Percentiles rank a stretch among this genome's conserved stretches.
Conservation (phyloP, 2,888 invertebrate genomes). For the Eumerus sabulonum region DNA sequence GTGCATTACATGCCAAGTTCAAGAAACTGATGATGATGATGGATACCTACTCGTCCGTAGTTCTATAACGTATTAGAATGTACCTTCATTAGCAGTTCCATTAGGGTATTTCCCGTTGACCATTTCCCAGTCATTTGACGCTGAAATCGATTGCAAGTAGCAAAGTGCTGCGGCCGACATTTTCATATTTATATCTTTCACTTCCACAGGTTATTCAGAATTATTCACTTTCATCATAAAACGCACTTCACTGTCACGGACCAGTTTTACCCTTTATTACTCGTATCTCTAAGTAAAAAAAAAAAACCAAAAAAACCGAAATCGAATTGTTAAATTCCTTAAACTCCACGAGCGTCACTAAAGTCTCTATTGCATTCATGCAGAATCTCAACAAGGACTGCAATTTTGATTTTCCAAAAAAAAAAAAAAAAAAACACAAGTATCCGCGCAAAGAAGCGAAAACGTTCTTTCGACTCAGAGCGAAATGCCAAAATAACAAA, state of each 20-base stretch:
- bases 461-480: constrained; percentile 32
- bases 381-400: constrained; percentile 44
- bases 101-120: constrained; percentile 43
- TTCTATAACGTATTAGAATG: no score
- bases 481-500: constrained; percentile 24
- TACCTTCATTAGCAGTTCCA: not conserved
- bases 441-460: not conserved
- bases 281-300: no score
- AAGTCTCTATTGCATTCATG: constrained; percentile 39
- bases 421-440: constrained; percentile 13
- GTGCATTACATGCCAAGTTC: no score
- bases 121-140: constrained; percentile 70
- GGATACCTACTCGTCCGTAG: no score
- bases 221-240: not conserved
- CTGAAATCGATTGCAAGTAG: constrained; percentile 69
- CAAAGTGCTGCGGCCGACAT: constrained; percentile 71
- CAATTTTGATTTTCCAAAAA: constrained; percentile 26
- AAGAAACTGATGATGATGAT: no score
- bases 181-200: constrained; percentile 40
- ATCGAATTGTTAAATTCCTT: no score
- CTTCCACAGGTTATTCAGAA: constrained; percentile 2
- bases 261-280: no score
- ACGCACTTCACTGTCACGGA: no score
- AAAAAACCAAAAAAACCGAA: no score
- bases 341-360: not conserved